phyloP scores from a whole-genome alignment of 2,113 vertebrate genomes.

The Clarias batrachus region DNA sequence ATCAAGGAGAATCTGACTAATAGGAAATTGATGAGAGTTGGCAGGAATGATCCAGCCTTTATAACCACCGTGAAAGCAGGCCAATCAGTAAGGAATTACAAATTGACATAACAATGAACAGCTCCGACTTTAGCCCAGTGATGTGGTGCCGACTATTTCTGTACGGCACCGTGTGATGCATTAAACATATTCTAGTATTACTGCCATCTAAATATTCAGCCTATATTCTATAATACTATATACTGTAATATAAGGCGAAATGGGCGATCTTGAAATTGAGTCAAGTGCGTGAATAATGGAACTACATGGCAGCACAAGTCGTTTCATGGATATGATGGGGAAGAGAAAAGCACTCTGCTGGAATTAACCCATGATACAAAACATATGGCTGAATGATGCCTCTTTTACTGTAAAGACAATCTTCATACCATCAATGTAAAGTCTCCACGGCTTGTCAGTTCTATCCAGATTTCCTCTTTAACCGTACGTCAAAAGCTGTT shows the following conservation, averaged over 20 bases:
- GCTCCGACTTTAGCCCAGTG: neutral
- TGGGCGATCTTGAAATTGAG: constrained; percentile 6
- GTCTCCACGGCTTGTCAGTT: constrained; percentile 19
- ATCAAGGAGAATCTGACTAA: neutral
- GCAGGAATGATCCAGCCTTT: neutral
- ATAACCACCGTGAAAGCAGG: neutral
- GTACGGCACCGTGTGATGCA: neutral
- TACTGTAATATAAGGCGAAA: neutral
- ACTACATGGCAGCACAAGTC: constrained; percentile 9
- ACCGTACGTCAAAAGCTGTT: constrained; percentile 22
- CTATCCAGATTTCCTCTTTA: constrained; percentile 21
- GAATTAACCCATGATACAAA: constrained; percentile 29
- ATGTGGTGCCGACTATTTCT: constrained; percentile 3
- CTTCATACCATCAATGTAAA: constrained; percentile 1
- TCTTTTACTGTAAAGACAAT: constrained; percentile 16
- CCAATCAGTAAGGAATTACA: constrained; percentile 14
- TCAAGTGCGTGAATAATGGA: constrained; percentile 18
- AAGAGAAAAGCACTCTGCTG: constrained; percentile 21
- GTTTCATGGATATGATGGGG: constrained; percentile 28
- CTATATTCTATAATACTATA: neutral
- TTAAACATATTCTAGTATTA: constrained; percentile 6
- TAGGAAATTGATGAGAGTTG: constrained; percentile 12
- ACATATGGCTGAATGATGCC: constrained; percentile 27
- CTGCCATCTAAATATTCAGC: constrained; percentile 13
- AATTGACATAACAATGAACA: constrained; percentile 10